phyloP scores from a whole-genome alignment of 1,140 invertebrate species.

The Babylonia areolata region DNA sequence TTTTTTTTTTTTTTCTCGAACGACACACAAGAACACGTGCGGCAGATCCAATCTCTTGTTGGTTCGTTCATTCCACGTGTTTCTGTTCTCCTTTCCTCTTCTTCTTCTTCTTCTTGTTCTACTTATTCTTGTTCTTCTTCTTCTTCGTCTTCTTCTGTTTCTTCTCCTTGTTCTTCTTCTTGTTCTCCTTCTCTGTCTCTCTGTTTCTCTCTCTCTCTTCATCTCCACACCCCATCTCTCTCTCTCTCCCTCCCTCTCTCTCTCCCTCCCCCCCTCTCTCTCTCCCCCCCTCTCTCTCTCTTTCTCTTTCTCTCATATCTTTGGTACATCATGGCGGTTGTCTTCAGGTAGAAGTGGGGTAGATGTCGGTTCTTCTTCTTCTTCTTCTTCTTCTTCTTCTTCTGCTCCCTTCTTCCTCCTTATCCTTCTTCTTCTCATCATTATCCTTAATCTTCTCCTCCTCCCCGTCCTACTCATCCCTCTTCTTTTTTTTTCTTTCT shows the following conservation, averaged over 20 bases:
- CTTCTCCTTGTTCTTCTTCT: neutral
- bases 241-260: neutral
- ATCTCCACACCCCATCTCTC: neutral
- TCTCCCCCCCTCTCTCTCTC: neutral
- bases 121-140: neutral
- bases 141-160: neutral
- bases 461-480: no score
- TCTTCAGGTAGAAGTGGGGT: no score
- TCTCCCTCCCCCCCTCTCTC: neutral
- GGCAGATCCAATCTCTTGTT: neutral
- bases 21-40: neutral
- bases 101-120: constrained; percentile 1
- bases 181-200: neutral
- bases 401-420: no score
- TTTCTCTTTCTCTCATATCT: neutral
- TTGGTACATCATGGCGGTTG: no score
- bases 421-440: no score
- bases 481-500: neutral
- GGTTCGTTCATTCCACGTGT: neutral
- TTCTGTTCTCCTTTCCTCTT: neutral
- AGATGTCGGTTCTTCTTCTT: no score
- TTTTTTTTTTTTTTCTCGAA: no score
- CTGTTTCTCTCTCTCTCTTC: no score
- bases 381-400: no score
- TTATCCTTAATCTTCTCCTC: no score